These are phyloP conservation scores for Gerris lacustris DNA, from an alignment of 2,888 invertebrate species.

Conservation along the genomic window DNA sequence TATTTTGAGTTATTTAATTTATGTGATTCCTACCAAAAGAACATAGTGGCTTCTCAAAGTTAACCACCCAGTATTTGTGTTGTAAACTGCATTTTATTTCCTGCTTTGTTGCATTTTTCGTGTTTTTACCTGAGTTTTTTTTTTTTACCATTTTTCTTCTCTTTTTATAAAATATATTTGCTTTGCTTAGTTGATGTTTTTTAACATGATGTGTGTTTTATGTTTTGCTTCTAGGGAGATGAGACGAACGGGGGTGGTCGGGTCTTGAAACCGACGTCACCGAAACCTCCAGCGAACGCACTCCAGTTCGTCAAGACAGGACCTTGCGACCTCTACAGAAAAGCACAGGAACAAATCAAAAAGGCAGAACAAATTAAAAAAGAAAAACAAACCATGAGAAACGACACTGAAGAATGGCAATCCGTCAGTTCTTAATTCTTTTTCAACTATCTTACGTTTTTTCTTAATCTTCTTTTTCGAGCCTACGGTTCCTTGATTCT, in stretches of 20 bases:
- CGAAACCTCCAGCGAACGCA: slow-evolving; percentile 73
- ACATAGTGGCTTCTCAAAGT: too few species aligned
- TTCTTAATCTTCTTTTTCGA: slow-evolving; percentile 2
- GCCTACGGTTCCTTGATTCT: neutral
- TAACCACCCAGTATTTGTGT: too few species aligned
- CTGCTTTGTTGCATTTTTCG: too few species aligned
- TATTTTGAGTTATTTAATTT: too few species aligned
- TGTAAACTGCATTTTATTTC: too few species aligned
- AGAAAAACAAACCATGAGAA: slow-evolving; percentile 63
- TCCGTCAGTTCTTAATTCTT: slow-evolving; percentile 48
- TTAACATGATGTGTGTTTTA: neutral
- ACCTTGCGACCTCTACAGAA: slow-evolving; percentile 72
- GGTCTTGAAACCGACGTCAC: slow-evolving; percentile 59
- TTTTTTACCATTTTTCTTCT: too few species aligned
- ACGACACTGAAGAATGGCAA: slow-evolving; percentile 85
- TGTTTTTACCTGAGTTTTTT: too few species aligned
- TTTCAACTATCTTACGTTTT: slow-evolving; percentile 2
- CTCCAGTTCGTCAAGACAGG: slow-evolving; percentile 81
- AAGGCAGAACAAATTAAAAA: slow-evolving; percentile 75
- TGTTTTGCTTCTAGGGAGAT: neutral
- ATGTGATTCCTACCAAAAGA: too few species aligned
- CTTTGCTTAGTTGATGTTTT: too few species aligned
- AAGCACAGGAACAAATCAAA: slow-evolving; percentile 72
- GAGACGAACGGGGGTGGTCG: slow-evolving; percentile 32
- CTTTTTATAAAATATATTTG: too few species aligned